Evolutionary conservation across 2,797 vertebrate species (phyloP).

Genomic region (Sciurus carolinensis): DNA sequence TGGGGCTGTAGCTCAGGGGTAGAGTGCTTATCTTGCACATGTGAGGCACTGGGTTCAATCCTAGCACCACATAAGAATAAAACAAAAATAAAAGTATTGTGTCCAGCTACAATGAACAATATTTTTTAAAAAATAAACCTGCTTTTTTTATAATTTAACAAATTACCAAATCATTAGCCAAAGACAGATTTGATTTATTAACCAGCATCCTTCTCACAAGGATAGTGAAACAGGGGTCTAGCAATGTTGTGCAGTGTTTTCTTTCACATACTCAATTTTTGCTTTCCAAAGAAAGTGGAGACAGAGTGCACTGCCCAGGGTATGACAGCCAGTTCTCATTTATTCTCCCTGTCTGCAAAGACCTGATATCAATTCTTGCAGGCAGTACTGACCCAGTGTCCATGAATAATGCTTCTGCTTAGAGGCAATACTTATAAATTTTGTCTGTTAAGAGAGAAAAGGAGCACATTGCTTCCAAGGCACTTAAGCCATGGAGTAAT

Average conservation of each 20-base stretch:
- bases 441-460: background rate
- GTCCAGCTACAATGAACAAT: too few species aligned
- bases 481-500: background rate
- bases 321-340: background rate
- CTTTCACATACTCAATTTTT: background rate
- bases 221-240: background rate
- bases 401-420: background rate
- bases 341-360: background rate
- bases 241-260: too few species aligned
- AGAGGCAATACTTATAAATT: background rate
- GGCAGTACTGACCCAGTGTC: background rate
- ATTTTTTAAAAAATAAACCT: background rate
- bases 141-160: slow-evolving; percentile 38
- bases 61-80: too few species aligned
- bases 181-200: slow-evolving; percentile 16
- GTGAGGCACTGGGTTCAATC: too few species aligned
- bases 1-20: too few species aligned
- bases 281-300: background rate
- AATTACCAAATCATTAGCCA: background rate
- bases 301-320: background rate
- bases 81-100: too few species aligned
- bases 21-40: too few species aligned
- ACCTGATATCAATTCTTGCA: background rate
- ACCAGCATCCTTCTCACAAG: background rate
- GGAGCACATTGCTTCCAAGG: background rate